phyloP scores from a whole-genome alignment of 2,797 vertebrate species.

The Alectoris magna region DNA sequence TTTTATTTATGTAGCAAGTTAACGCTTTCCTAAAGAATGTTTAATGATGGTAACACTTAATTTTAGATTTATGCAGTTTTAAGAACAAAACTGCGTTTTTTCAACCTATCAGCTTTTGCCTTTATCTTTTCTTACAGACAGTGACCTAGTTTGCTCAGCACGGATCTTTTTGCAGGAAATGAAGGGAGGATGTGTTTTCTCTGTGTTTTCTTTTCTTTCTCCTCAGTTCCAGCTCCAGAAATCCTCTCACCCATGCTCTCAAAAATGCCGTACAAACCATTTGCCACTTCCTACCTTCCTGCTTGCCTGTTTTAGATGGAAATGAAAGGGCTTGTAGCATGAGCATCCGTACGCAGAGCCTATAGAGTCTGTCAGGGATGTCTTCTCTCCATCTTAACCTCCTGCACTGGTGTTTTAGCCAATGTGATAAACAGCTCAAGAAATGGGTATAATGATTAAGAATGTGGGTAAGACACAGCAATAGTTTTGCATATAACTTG shows the following conservation, averaged over 20 bases:
- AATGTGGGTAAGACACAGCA: neutral
- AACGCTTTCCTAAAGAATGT: slow-evolving; percentile 50
- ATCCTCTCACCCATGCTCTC: neutral
- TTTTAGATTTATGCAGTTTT: slow-evolving; percentile 20
- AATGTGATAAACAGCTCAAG: neutral
- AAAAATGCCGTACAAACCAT: neutral
- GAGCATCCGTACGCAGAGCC: neutral
- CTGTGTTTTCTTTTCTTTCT: neutral
- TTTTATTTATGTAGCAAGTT: slow-evolving; percentile 67
- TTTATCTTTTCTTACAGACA: neutral
- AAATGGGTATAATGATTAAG: neutral
- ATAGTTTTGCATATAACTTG: neutral
- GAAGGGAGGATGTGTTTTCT: neutral
- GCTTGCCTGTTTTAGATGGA: neutral
- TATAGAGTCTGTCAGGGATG: neutral
- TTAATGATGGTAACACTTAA: slow-evolving; percentile 25
- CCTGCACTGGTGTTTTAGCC: neutral
- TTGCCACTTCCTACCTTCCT: neutral
- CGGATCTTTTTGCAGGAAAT: neutral
- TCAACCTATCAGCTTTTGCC: slow-evolving; percentile 15
- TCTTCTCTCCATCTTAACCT: neutral
- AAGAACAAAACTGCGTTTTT: slow-evolving; percentile 46
- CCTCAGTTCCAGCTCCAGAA: neutral
- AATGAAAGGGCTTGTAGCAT: neutral
- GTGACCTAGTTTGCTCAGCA: neutral